Percentiles rank a stretch among this genome's conserved stretches.
Evolutionary conservation across 2,888 invertebrate species (phyloP).

Genomic region (Aromia moschata): DNA sequence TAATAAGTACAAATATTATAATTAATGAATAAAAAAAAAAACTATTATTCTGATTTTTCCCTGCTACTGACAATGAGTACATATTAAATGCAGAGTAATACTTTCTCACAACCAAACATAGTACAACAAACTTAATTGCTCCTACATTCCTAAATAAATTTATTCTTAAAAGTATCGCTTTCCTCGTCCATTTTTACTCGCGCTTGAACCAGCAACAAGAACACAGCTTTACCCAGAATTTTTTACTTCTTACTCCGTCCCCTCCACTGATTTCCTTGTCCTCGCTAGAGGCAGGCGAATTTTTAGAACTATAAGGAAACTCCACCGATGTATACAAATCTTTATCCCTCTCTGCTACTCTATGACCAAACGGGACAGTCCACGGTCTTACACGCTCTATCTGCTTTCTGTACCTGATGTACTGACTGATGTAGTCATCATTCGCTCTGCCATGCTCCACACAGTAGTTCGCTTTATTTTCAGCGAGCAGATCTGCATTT

Average conservation of each 20-base stretch:
- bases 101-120: too few species aligned
- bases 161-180: conserved; percentile 29
- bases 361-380: background rate
- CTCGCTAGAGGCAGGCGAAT: conserved; percentile 1
- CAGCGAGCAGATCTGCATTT: background rate
- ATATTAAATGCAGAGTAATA: too few species aligned
- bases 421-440: conserved; percentile 17
- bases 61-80: too few species aligned
- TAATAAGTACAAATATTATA: too few species aligned
- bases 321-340: background rate
- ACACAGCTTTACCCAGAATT: conserved; percentile 18
- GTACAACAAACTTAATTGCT: conserved; percentile 17
- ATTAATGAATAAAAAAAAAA: too few species aligned
- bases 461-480: background rate
- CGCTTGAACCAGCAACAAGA: conserved; percentile 13
- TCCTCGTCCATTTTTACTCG: conserved; percentile 7
- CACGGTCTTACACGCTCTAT: conserved; percentile 21
- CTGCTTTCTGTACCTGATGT: conserved; percentile 25
- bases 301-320: conserved; percentile 1
- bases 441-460: background rate
- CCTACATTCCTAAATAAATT: conserved; percentile 25
- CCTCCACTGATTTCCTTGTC: too few species aligned
- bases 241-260: background rate
- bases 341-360: background rate
- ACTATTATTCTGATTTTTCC: too few species aligned